These are phyloP conservation scores for Phlogophora meticulosa DNA, from an alignment of 2,888 invertebrate genomes.

Conservation along the genomic window DNA sequence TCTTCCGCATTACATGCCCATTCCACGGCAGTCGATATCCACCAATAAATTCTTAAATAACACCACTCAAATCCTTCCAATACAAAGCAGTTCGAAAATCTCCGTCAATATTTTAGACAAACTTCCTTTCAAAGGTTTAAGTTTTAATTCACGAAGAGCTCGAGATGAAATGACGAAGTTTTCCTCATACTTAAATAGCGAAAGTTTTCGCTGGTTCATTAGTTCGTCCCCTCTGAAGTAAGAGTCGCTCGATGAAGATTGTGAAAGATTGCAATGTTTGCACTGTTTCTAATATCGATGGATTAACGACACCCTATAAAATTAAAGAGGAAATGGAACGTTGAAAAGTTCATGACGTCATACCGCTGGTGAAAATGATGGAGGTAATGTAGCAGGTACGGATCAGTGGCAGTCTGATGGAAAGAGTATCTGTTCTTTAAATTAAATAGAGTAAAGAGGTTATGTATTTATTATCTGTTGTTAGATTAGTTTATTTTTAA, in stretches of 20 bases:
- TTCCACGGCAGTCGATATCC: too few species aligned
- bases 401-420: neutral
- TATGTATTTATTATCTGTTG: too few species aligned
- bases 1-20: too few species aligned
- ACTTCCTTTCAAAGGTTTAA: slow-evolving; percentile 45
- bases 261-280: slow-evolving; percentile 80
- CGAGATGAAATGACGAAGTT: slow-evolving; percentile 65
- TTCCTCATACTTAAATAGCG: slow-evolving; percentile 65
- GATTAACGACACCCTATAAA: slow-evolving; percentile 86
- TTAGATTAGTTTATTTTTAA: too few species aligned
- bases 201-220: slow-evolving; percentile 83
- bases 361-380: slow-evolving; percentile 6
- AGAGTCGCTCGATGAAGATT: slow-evolving; percentile 68
- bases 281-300: slow-evolving; percentile 84
- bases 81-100: slow-evolving; percentile 18
- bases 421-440: neutral
- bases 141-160: slow-evolving; percentile 54
- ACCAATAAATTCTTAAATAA: neutral
- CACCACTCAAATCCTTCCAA: neutral
- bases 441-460: too few species aligned
- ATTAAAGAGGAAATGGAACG: slow-evolving; percentile 85
- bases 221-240: slow-evolving; percentile 76
- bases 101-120: slow-evolving; percentile 40
- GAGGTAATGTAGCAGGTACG: neutral
- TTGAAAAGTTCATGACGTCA: slow-evolving; percentile 67